Base-by-base conservation (phyloP, 2,888 invertebrate genomes). In the Callyntrura guangdongensis region DNA sequence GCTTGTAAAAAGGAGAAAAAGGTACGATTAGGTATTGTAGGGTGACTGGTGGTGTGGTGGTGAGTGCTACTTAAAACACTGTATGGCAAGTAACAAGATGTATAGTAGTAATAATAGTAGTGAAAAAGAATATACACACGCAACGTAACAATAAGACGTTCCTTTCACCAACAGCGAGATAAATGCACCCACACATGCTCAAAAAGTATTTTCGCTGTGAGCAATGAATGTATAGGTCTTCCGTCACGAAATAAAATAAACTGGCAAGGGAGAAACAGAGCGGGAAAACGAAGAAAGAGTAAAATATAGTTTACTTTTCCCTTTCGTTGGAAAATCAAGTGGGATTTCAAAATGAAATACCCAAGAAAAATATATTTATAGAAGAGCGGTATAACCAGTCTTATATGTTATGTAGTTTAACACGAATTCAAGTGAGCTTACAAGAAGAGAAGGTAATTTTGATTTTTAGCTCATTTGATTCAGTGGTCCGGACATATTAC, bases 401-500 rank as follows among this genome's bases (percentile, higher is more conserved):
- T 17, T 17, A 17, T 59, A 59, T 59, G 59, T 17, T 14, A 36
- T 6, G 36, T 36, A 36, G 36, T 36, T 6, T 14, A 77, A 17
- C 53, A 14, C 56, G 27, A 36, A 22, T 25, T 59, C 83, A 83
- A 64, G 67, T n/a, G 84, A 25, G 56, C 6, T 53, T 6, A 22
- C 74, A 47, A 36, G 6, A 49, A 22, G 22, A 83, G 17, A 74
- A 89, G 89, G 89, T 83, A 83, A 89, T 89, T 89, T 89, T 89
- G 89, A 89, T 89, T 89, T 84, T 89, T 83, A 82, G 83, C 83
- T 89, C 89, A 89, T 89, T 89, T 82, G 88, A 82, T 88, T 88
- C 88, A 88, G 49, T 88, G 88, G 82, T 82, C 88, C 72, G 88
- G 79, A 82, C 82, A 81, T 20, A 82, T 88, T 86, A 79, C 79